Evolutionary conservation across 2,797 vertebrate species (phyloP), one percentile per base, ranked within the genome.

Genomic region (Vipera ursinii): DNA sequence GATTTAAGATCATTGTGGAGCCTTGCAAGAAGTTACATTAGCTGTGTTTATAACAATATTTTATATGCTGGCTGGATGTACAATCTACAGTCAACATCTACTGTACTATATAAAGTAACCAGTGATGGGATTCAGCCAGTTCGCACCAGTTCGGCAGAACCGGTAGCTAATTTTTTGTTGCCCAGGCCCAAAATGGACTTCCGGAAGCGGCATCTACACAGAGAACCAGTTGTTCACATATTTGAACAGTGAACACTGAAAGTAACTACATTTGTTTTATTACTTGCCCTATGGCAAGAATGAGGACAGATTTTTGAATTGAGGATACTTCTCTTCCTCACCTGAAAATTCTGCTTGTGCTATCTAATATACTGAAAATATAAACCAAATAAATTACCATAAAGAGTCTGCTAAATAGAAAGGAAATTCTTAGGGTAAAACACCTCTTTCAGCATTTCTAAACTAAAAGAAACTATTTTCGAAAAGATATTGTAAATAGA

Each of bases 211-310:
- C 51, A 53, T 53, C 51, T 9, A 53, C 51, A 53, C 8, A 53
- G 51, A 53, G 51, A 53, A 53, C 51, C 1, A 8, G 51, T 53
- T 53, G 51, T 53, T 53, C 51, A 53, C 51, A 9, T 53, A 53
- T 53, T 53, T 53, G 51, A 53, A 53, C 51, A 53, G 51, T 53
- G 51, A 53, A 53, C 51, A 53, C 51, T 53, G 51, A 94, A 92
- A 95, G 93, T 86, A 92, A 17, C 92, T 69, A 93, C 91, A 92
- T 95, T 95, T 95, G 92, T 94, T 95, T 95, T 95, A 95, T 95
- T 95, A 95, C 94, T 96, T 0, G 22, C 95, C 93, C 95, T 91
- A 90, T 91, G 92, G 88, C 92, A 96, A 94, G 93, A 96, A 95
- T 17, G 17, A 94, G 92, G 94, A 96, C 93, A 95, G 92, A 12